Conservation (phyloP, 2,888 invertebrate genomes). For the Synergus gifuensis region DNA sequence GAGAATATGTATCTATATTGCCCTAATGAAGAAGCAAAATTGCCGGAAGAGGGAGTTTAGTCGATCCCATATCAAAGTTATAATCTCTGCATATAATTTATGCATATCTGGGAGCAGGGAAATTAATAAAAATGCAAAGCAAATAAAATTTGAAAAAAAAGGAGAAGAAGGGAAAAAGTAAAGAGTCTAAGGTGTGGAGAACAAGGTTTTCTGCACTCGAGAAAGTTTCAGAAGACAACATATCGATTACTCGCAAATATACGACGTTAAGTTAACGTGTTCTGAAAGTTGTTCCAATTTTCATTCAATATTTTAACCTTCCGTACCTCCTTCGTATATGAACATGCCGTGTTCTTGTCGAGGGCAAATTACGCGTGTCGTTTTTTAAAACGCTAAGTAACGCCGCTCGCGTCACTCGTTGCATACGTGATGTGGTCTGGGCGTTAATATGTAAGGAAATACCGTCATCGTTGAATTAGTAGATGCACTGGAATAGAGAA, state of each 20-base stretch:
- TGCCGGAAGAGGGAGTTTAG: neutral
- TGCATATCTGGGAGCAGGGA: neutral
- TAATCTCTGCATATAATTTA: neutral
- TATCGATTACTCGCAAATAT: conserved; percentile 18
- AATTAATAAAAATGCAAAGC: neutral
- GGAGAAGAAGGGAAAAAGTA: neutral
- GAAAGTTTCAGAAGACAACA: neutral
- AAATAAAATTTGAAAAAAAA: neutral
- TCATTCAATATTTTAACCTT: conserved; percentile 23
- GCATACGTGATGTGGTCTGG: conserved; percentile 16
- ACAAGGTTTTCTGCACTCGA: neutral
- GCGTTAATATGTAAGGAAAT: conserved; percentile 1
- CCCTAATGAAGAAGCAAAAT: neutral
- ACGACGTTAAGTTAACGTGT: conserved; percentile 14
- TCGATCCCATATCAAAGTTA: neutral
- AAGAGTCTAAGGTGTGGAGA: neutral
- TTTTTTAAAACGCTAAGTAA: conserved; percentile 31
- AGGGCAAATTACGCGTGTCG: conserved; percentile 25
- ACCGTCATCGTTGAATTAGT: conserved; percentile 18
- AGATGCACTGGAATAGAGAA: neutral
- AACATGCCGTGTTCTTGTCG: conserved; percentile 28
- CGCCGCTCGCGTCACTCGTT: conserved; percentile 9
- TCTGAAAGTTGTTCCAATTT: conserved; percentile 25
- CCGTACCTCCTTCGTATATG: conserved; percentile 10
- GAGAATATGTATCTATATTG: neutral